Conservation (phyloP, 2,797 vertebrate genomes). For the Bradypodion pumilum region DNA sequence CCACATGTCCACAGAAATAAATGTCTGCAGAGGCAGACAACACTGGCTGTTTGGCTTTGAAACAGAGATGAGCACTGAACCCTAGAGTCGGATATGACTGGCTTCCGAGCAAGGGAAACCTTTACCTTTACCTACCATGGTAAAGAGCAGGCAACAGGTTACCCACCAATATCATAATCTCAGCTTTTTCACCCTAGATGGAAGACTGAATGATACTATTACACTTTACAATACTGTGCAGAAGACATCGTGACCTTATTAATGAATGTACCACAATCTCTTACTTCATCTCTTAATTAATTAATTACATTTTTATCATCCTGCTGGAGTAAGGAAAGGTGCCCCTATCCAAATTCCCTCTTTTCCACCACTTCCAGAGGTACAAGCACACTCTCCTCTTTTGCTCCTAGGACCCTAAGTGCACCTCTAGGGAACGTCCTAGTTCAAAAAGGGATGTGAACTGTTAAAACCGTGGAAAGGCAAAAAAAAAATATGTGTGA, state of each 20-base stretch:
- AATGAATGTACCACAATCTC: too few relatives aligned
- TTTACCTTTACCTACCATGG: too few relatives aligned
- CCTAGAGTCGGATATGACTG: too few relatives aligned
- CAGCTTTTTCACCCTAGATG: neutral
- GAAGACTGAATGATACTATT: neutral
- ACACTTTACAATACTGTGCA: neutral
- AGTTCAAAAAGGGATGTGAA: neutral
- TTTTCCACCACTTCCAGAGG: neutral
- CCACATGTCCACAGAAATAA: too few relatives aligned
- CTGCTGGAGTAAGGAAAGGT: neutral
- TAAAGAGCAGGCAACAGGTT: too few relatives aligned
- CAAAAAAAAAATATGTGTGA: neutral
- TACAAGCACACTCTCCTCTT: neutral
- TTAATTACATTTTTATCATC: too few relatives aligned
- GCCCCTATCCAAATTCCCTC: neutral
- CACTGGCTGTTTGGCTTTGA: too few relatives aligned
- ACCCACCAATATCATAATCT: neutral
- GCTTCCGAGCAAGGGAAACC: too few relatives aligned
- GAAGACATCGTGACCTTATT: neutral
- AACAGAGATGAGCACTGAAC: too few relatives aligned
- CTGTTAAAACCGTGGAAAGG: neutral
- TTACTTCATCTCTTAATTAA: too few relatives aligned
- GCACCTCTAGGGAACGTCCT: neutral
- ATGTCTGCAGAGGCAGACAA: too few relatives aligned
- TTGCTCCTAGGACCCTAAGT: neutral